These are phyloP conservation scores for Bradypodion pumilum DNA, from an alignment of 2,797 vertebrate genomes.

Conservation along the genomic window DNA sequence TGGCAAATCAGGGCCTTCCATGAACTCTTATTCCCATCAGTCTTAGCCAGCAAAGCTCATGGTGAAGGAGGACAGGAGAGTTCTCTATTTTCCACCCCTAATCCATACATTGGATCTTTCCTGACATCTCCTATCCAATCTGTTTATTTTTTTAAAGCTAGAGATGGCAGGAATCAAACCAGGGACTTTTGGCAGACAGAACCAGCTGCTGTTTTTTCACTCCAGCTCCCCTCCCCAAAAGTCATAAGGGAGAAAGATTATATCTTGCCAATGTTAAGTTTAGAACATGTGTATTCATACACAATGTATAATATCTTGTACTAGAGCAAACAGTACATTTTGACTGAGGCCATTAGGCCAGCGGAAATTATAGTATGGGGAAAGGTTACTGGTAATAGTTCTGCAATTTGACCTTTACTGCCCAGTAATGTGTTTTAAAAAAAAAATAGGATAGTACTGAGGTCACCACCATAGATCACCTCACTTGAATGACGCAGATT, in stretches of 20 bases:
- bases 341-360: neutral
- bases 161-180: neutral
- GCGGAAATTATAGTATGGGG: neutral
- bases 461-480: neutral
- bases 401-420: neutral
- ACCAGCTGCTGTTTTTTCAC: too few relatives aligned
- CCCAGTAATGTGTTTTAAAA: neutral
- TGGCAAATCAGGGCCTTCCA: too few relatives aligned
- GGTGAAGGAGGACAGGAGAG: too few relatives aligned
- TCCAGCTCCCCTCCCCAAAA: neutral
- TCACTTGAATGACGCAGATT: neutral
- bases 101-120: too few relatives aligned
- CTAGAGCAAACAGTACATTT: neutral
- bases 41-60: too few relatives aligned
- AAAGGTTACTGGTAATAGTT: neutral
- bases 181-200: neutral
- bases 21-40: too few relatives aligned
- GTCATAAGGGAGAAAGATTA: neutral
- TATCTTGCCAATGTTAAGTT: too few relatives aligned
- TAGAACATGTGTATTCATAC: neutral
- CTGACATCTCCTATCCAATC: too few relatives aligned
- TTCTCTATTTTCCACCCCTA: too few relatives aligned
- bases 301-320: neutral
- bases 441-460: too few relatives aligned
- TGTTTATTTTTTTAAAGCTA: neutral